These are phyloP conservation scores for Drosophila cognata DNA, from an alignment of 2,888 invertebrate genomes.

Conservation along the genomic window DNA sequence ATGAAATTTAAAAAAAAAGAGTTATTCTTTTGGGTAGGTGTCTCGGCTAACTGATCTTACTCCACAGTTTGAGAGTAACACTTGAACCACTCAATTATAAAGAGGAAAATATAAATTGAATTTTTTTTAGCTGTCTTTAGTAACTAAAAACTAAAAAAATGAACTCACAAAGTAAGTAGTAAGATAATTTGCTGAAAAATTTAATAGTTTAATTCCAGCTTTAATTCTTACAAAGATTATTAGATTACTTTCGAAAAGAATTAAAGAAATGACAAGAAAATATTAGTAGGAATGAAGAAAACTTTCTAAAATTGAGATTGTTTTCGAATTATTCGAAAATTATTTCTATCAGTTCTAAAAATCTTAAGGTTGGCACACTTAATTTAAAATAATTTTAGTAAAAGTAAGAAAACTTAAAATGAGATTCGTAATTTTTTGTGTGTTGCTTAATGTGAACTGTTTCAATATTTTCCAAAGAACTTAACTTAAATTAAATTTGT, in stretches of 20 bases:
- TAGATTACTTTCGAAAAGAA: background rate
- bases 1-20: background rate
- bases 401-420: background rate
- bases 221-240: accelerated
- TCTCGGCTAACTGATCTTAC: slow-evolving; percentile 13
- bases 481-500: background rate
- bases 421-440: background rate
- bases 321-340: background rate
- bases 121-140: background rate
- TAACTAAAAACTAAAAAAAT: background rate
- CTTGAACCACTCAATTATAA: background rate
- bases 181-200: background rate
- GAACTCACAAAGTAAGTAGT: background rate
- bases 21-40: background rate
- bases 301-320: background rate
- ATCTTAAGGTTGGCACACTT: background rate
- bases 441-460: background rate
- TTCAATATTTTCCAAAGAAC: background rate
- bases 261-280: background rate
- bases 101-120: background rate
- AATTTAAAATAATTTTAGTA: background rate
- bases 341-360: background rate
- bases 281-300: background rate
- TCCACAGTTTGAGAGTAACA: background rate
- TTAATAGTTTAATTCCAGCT: background rate